phyloP scores from a whole-genome alignment of 2,888 invertebrate genomes.

The Heliconius ethilla region DNA sequence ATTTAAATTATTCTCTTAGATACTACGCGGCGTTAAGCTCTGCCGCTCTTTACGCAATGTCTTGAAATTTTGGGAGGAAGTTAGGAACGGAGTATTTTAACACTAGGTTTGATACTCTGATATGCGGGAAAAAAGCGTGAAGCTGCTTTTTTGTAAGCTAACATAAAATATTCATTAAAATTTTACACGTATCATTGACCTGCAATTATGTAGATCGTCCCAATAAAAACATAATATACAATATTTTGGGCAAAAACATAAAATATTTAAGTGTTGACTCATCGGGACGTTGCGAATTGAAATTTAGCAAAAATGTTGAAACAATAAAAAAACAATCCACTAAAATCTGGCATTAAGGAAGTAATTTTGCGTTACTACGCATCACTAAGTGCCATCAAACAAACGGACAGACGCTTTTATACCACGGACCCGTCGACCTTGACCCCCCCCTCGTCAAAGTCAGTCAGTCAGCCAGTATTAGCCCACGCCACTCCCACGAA shows the following conservation, averaged over 20 bases:
- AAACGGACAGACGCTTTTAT: slow-evolving; percentile 28
- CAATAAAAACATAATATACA: slow-evolving; percentile 7
- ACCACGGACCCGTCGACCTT: slow-evolving; percentile 44
- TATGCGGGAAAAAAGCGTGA: background rate
- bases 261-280: slow-evolving; percentile 12
- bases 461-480: slow-evolving; percentile 2
- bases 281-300: background rate
- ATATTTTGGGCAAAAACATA: slow-evolving; percentile 4
- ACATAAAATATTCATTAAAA: background rate
- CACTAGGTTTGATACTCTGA: background rate
- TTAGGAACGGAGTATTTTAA: background rate
- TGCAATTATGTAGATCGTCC: background rate
- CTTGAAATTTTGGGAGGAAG: background rate
- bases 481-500: slow-evolving; percentile 35
- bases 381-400: slow-evolving; percentile 31
- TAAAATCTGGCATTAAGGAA: slow-evolving; percentile 13
- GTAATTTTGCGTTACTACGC: slow-evolving; percentile 8
- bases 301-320: slow-evolving; percentile 5
- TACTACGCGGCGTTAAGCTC: too few species aligned
- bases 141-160: background rate
- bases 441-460: slow-evolving; percentile 41
- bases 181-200: slow-evolving; percentile 3
- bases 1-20: too few species aligned
- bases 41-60: too few species aligned
- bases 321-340: slow-evolving; percentile 1